Base-by-base conservation (phyloP, 2,888 invertebrate genomes). In the Agrotis clavis region DNA sequence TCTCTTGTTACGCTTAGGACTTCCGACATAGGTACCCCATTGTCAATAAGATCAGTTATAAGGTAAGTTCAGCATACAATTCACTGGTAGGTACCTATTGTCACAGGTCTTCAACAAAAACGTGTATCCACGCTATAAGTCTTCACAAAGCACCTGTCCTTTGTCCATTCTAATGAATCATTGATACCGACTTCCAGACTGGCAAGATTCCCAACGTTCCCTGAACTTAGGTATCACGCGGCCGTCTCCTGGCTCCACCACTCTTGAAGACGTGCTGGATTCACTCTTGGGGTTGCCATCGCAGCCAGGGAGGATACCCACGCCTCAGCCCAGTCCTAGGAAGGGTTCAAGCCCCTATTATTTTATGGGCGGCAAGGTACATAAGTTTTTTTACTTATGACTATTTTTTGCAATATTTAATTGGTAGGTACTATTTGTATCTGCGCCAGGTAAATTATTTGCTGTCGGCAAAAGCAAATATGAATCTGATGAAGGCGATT, bases 201-300 rank as follows among this genome's bases (percentile, higher is more conserved):
- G 96, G 96, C 94, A 95, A 92, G 95, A 95, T 74, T 93, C 95
- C 83, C 95, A 95, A 88, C 94, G 94, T 79, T 94, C 96, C 84
- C 88, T 97, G 90, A 96, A 96, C 91, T 92, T 96, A 89, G 96
- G 95, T 90, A 95, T 97, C 88, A 95, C 97, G 89, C 96, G 97
- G 91, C 97, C 97, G 83, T 98, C 98, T 90, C 98, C 98, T 63
- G 97, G 98, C 90, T 98, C 98, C 87, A 98, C 98, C 76, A 99
- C 99, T 84, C 97, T 99, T 92, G 99, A 99, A 97, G 99, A 99
- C 97, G 99, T 99, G 84, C 97, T 99, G 95, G 98, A 99, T 95
- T 98, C 99, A 83, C 97, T 99, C 87, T 97, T 99, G 94, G 98
- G 99, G 91, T 97, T 98, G 91, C 98, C 98, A 90, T 94, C 95